Percentiles rank a stretch among this genome's conserved stretches.
These are phyloP conservation scores for Enteromius treurensis DNA, from an alignment of 2,797 vertebrate genomes.

Conservation along the genomic window DNA sequence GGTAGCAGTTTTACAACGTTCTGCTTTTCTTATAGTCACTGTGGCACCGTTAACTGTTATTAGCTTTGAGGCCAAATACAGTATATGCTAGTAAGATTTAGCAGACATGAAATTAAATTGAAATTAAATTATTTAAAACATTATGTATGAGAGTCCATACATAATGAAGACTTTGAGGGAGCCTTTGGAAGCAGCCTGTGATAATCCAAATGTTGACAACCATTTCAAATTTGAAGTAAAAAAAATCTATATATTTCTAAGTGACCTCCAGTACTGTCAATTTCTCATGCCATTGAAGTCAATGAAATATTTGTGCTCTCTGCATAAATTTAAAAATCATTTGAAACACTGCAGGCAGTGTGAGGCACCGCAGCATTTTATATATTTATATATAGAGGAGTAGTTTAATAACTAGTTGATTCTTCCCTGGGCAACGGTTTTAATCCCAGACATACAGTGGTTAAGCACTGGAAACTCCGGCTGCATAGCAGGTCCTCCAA, in stretches of 20 bases:
- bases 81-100: slow-evolving; percentile 1
- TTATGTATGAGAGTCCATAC: not conserved
- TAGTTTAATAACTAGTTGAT: slow-evolving; percentile 55
- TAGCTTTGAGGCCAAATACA: not conserved
- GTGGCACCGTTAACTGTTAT: not conserved
- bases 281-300: slow-evolving; percentile 10
- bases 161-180: not conserved
- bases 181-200: not conserved
- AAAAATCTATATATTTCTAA: not conserved
- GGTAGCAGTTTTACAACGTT: not conserved
- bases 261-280: slow-evolving; percentile 17
- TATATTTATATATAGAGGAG: slow-evolving; percentile 47
- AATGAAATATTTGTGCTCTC: slow-evolving; percentile 15
- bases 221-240: not conserved
- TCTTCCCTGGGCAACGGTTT: slow-evolving; percentile 43
- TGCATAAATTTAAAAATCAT: slow-evolving; percentile 43
- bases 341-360: slow-evolving; percentile 10
- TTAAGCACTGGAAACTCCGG: slow-evolving; percentile 41
- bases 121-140: not conserved
- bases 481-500: slow-evolving; percentile 66
- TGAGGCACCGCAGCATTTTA: not conserved
- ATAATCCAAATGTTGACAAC: not conserved
- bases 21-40: not conserved
- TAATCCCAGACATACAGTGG: slow-evolving; percentile 52
- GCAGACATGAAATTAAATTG: not conserved